Conservation (phyloP, 2,113 vertebrate species). For the Salvator merianae region DNA sequence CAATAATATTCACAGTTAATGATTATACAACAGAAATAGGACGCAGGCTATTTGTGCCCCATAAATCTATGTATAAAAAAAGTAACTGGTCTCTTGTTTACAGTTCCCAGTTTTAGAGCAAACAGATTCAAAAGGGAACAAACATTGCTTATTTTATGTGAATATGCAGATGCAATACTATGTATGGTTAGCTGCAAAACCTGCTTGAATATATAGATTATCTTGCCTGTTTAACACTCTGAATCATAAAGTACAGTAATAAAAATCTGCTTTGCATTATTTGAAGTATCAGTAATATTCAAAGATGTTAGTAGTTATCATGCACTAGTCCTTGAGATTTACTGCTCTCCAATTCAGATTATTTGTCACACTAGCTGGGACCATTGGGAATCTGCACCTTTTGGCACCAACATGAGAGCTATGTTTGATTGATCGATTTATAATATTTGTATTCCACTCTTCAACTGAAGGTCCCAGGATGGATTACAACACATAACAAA, state of each 20-base stretch:
- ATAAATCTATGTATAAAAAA: not conserved
- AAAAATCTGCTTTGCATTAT: not conserved
- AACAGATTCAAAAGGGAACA: not conserved
- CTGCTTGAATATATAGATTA: not conserved
- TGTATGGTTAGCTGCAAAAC: not conserved
- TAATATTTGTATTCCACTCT: too few species aligned
- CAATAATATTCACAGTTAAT: not conserved
- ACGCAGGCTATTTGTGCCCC: not conserved
- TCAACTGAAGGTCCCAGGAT: too few species aligned
- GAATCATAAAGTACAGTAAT: not conserved
- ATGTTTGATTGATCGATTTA: too few species aligned
- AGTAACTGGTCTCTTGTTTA: not conserved
- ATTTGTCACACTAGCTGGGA: not conserved
- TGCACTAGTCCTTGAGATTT: not conserved
- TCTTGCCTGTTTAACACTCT: not conserved
- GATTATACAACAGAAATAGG: not conserved
- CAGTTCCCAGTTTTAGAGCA: not conserved
- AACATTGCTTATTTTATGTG: not conserved
- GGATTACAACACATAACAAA: too few species aligned
- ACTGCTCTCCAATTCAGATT: not conserved
- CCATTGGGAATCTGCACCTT: not conserved
- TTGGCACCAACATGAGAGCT: too few species aligned
- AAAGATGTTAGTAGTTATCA: not conserved
- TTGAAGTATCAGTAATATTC: not conserved
- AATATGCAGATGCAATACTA: not conserved